Base-by-base conservation (phyloP, 1,140 invertebrate genomes). In the Scaptodrosophila lebanonensis region DNA sequence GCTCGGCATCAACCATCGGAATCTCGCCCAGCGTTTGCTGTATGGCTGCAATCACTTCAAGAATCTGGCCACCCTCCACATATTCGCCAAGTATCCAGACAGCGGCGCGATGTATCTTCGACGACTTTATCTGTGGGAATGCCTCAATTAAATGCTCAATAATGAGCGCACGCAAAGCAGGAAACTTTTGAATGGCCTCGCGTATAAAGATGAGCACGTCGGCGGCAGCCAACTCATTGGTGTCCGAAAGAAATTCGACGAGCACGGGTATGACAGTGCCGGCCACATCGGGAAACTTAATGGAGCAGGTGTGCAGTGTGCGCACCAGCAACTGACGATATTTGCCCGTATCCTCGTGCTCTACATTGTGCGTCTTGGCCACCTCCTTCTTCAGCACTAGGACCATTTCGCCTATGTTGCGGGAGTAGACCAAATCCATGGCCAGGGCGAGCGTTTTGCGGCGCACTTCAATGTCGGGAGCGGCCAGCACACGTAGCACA, bases 51-150 rank as follows among this genome's bases (percentile, higher is more conserved):
- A 98, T 91, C 0, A 97, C 93, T 49, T 91, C 91, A 48, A 93
- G 89, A 20, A 97, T 96, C 62, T 97, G 94, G 2, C 93, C 90
- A 5, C 91, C 88, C 0, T 92, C 92, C 0, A 95, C 95, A 87
- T 98, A 99, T 88, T 99, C 98, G 20, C 97, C 97, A 25, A 99
- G 89, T 73, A 99, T 97, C 98, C 98, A 99, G n/a, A 99, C 88
- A 1, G 97, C 95, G 3, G 95, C 94, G 58, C 97, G 92, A 70
- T 97, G 94, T n/a, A 98, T 94, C 87, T 93, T 93, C 4, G 93
- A 92, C 5, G 93, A 95, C 43, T 92, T 91, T 71, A 99, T 97
- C 56, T 92, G 90, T 15, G 92, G 90, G 83, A 98, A 95, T 9
- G 92, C 89, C 76, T 96, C 95, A 32, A 97, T 87, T 1, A 97